Percentiles rank a stretch among this genome's conserved stretches.
These are phyloP conservation scores for Trachythela sp. DNA, from an alignment of 64 coral and sea anemone genomes.

Conservation along the genomic window DNA sequence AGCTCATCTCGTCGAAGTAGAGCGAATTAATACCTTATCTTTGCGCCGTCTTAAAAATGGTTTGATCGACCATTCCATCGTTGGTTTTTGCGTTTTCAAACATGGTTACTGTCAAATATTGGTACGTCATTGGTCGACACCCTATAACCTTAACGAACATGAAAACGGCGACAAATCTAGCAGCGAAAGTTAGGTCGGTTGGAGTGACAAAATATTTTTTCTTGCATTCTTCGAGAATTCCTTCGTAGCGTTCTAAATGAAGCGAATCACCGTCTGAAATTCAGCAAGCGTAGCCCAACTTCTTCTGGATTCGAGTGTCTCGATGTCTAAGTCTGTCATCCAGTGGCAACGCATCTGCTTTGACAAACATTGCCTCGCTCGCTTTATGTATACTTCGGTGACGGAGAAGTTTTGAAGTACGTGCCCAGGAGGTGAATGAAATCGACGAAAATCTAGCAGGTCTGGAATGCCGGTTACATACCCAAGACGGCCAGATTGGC, in stretches of 20 bases:
- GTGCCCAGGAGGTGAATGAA: neutral
- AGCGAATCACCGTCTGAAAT: neutral
- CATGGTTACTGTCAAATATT: conserved; percentile 21
- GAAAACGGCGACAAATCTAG: neutral
- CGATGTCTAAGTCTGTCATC: neutral
- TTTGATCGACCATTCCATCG: conserved; percentile 38
- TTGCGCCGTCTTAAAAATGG: conserved; percentile 17
- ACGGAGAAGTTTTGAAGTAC: conserved; percentile 15
- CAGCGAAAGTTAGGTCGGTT: neutral
- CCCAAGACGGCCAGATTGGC: conserved; percentile 40
- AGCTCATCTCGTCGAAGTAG: neutral
- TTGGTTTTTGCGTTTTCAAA: conserved; percentile 20
- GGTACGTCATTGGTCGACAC: conserved; percentile 34
- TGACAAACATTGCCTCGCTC: neutral
- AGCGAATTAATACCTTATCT: conserved; percentile 27
- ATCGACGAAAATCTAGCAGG: conserved; percentile 41
- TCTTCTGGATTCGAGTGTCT: neutral
- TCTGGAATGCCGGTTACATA: conserved; percentile 37
- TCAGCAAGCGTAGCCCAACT: conserved; percentile 20
- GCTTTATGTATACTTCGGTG: conserved; percentile 11
- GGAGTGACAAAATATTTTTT: neutral
- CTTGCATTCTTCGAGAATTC: neutral
- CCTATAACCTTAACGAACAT: conserved; percentile 33
- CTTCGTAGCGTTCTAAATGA: neutral
- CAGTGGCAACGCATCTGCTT: conserved; percentile 24